Conservation (phyloP, 1,140 invertebrate species). For the Cyphomyrmex costatus region DNA sequence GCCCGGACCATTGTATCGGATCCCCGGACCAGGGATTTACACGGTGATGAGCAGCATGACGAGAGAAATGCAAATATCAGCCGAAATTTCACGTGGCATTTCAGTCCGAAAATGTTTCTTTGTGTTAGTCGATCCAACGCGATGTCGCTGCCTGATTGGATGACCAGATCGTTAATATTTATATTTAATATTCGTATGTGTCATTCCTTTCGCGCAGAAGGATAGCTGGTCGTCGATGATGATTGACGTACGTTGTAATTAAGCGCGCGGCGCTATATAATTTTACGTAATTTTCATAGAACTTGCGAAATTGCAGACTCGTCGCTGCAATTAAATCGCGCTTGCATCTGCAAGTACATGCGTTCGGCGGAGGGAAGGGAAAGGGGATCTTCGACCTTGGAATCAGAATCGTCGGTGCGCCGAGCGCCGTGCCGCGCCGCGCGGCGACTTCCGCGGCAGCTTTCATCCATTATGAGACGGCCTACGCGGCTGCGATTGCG, state of each 20-base stretch:
- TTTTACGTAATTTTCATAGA: conserved; percentile 7
- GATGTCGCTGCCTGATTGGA: conserved; percentile 32
- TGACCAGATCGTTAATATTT: conserved; percentile 32
- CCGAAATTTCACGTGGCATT: conserved; percentile 68
- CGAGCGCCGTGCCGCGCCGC: no score
- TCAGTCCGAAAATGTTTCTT: conserved; percentile 38
- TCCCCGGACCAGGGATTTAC: conserved; percentile 62
- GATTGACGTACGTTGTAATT: conserved; percentile 16
- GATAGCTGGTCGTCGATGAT: not conserved
- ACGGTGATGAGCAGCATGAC: conserved; percentile 66
- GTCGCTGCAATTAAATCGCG: conserved; percentile 14
- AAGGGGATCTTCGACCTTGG: conserved; percentile 26
- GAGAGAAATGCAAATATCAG: conserved; percentile 74
- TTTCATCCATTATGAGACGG: conserved; percentile 50
- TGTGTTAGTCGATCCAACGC: conserved; percentile 22
- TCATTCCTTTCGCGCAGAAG: not conserved
- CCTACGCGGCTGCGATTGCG: conserved; percentile 22
- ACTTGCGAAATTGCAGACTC: not conserved
- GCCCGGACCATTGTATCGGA: conserved; percentile 37
- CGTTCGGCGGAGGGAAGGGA: not conserved
- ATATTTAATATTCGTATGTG: conserved; percentile 35
- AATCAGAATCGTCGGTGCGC: not conserved
- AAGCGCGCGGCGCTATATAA: not conserved
- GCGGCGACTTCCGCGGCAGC: conserved; percentile 42
- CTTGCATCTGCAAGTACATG: not conserved